Evolutionary conservation across 2,113 vertebrate genomes (phyloP).

Genomic region (Phylloscopus trochiloides): DNA sequence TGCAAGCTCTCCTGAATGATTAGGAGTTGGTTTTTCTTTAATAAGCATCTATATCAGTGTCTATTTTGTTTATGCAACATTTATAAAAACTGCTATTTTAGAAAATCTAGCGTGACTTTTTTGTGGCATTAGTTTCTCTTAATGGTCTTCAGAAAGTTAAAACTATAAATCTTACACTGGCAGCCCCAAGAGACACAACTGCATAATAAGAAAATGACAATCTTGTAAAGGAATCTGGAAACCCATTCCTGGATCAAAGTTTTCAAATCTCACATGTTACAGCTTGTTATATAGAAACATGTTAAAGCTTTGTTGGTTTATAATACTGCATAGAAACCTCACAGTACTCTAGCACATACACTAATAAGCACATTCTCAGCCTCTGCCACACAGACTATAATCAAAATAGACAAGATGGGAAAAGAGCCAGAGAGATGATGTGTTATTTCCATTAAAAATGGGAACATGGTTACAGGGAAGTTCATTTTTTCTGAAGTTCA

Average conservation of each 20-base stretch:
- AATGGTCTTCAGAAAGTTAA: background rate
- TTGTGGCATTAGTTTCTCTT: background rate
- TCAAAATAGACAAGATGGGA: background rate
- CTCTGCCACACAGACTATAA: background rate
- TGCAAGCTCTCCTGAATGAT: background rate
- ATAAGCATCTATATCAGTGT: background rate
- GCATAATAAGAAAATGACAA: background rate
- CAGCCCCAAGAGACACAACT: background rate
- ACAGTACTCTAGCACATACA: background rate
- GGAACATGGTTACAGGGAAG: background rate
- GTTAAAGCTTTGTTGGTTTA: background rate
- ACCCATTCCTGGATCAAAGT: background rate
- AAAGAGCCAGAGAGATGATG: background rate
- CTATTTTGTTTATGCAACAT: background rate
- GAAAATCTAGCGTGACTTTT: background rate
- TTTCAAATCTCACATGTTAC: background rate
- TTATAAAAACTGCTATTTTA: background rate
- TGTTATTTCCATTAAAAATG: background rate
- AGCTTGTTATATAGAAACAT: background rate
- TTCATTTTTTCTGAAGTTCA: background rate
- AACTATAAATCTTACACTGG: background rate
- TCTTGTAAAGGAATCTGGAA: background rate
- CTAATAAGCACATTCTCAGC: background rate
- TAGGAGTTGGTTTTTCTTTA: background rate
- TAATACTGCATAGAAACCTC: background rate